phyloP scores from a whole-genome alignment of 1,140 invertebrate species.

The Nomia melanderi region DNA sequence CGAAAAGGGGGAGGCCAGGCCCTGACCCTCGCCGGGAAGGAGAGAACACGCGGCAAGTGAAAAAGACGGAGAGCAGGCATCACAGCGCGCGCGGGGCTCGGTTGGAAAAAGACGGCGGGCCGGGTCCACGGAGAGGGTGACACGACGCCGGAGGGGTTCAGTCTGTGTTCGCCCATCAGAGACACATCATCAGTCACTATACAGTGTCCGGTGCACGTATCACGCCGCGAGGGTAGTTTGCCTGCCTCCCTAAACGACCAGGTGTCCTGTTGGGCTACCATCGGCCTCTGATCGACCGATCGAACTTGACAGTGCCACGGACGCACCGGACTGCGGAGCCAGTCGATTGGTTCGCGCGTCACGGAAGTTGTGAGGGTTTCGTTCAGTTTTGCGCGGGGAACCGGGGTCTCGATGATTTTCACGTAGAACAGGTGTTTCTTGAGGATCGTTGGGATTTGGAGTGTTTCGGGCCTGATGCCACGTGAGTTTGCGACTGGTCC shows the following conservation, averaged over 20 bases:
- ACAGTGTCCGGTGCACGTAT: slow-evolving; percentile 56
- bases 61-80: slow-evolving; percentile 58
- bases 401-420: not conserved
- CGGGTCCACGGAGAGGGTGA: slow-evolving; percentile 72
- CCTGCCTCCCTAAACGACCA: slow-evolving; percentile 38
- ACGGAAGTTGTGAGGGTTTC: not conserved
- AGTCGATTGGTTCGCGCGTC: not conserved
- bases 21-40: slow-evolving; percentile 61
- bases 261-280: not conserved
- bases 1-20: slow-evolving; percentile 55
- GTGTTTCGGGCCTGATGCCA: not conserved
- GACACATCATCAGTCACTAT: slow-evolving; percentile 68
- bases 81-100: slow-evolving; percentile 37
- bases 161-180: slow-evolving; percentile 80
- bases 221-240: slow-evolving; percentile 55
- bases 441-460: not conserved
- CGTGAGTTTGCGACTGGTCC: too few species aligned
- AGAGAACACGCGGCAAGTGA: slow-evolving; percentile 54
- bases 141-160: slow-evolving; percentile 75
- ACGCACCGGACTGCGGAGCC: not conserved
- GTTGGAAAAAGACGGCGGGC: slow-evolving; percentile 74
- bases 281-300: not conserved
- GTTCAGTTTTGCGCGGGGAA: not conserved
- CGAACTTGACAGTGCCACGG: slow-evolving; percentile 8
- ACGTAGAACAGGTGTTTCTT: not conserved